Base-by-base conservation (phyloP, 2,113 vertebrate species). In the Stegastes partitus region DNA sequence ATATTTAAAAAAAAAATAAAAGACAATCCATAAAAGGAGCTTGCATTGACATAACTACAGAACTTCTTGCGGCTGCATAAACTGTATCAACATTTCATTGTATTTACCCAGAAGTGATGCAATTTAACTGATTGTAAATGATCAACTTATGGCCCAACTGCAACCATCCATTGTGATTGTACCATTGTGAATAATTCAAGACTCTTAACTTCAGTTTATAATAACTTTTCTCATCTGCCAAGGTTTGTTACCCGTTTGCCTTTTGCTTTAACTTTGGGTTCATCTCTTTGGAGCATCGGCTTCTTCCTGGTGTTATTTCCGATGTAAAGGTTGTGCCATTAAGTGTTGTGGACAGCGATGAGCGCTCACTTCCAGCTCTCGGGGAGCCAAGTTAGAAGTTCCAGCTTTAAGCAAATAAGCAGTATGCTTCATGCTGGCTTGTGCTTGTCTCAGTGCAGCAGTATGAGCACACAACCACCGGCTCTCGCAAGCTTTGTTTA, bases 301-400 rank as follows among this genome's bases (percentile, higher is more conserved):
- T 28, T 83, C 31, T 58, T 34, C 47, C 22, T 72, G 64, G 16
- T 26, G 44, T 59, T 49, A 66, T 80, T 75, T 61, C 83, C 53
- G 74, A 49, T 11, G 0, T n/a, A 22, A 26, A 79, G 14, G 7
- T 65, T 50, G 18, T 68, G 69, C 56, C 59, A 25, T 71, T 67
- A 44, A 65, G n/a, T 77, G 44, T 84, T 63, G 67, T 65, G 53
- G 54, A 76, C 61, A 54, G 50, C 49, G 75, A 14, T 44, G 39
- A 63, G 44, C 72, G 55, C 68, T 84, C 37, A 73, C 34, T 55
- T 67, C 26, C 61, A 59, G 47, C 28, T 25, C 74, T 74, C 14
- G 9, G 1, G 37, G 15, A 26, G 42, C 57, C 61, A 76, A 67
- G 37, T 9, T 45, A 62, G 28, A 73, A 39, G 45, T 71, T 74